phyloP scores from a whole-genome alignment of 2,113 vertebrate species.

The Erpornis zantholeuca region DNA sequence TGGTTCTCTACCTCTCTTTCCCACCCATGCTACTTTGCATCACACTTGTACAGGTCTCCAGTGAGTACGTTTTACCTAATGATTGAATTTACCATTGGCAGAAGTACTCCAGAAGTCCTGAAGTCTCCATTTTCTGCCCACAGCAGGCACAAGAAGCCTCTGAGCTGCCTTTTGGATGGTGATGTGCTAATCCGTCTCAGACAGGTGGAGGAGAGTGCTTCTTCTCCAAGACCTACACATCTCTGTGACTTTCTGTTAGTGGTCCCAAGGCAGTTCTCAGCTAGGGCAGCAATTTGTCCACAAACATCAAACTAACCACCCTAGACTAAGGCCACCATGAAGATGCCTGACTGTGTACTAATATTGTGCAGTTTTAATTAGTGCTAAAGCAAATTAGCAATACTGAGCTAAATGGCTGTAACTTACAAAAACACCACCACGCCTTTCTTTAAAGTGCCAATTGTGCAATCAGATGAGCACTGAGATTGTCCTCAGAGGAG shows the following conservation, averaged over 20 bases:
- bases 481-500: not conserved
- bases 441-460: not conserved
- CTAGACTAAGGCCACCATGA: not conserved
- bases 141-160: not conserved
- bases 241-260: not conserved
- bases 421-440: not conserved
- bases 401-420: not conserved
- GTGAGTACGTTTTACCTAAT: not conserved
- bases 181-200: not conserved
- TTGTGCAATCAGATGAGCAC: not conserved
- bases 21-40: not conserved
- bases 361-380: not conserved
- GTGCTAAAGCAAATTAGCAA: not conserved
- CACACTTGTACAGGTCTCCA: not conserved
- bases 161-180: not conserved
- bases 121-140: not conserved
- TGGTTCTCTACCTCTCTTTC: not conserved
- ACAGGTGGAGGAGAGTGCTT: not conserved
- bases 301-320: not conserved
- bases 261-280: not conserved
- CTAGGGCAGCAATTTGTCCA: not conserved
- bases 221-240: not conserved
- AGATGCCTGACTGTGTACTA: not conserved
- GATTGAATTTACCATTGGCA: not conserved
- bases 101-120: not conserved